Base-by-base conservation (phyloP, 2,113 vertebrate genomes). In the Stigmatopora argus region DNA sequence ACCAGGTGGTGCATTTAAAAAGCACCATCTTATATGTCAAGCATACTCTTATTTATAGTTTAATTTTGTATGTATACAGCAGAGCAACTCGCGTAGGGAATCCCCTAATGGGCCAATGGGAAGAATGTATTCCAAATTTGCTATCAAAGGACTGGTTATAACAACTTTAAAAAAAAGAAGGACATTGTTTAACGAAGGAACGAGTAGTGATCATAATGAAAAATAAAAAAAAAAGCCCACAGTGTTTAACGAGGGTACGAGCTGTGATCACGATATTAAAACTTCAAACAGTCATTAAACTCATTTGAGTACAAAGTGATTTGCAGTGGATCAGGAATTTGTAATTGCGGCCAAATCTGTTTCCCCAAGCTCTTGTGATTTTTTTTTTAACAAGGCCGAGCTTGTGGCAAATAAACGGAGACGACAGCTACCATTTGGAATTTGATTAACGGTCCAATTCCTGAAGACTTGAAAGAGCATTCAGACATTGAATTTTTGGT, bases 341-440 rank as follows among this genome's bases (percentile, higher is more conserved):
- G 52, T 77, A 66, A 38, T 64, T 70, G 71, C 65, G 84, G 80
- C 81, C 81, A 84, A 66, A 60, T 79, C 67, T 70, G 78, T 63
- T 79, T 83, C 79, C 79, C 81, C 73, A 69, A 84, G 72, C 75
- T 70, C 72, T 82, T 82, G 78, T 78, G 62, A 70, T 78, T 85
- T 82, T 67, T 70, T 73, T 31, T 53, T 53, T 4, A 86, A 88
- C 85, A 85, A 83, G 83, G 83, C 83, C 62, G 11, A 74, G 67
- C 75, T 77, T 85, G 79, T 83, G 53, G 23, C 73, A 78, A 62
- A 78, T 78, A 73, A 62, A 56, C 79, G 44, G 79, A 74, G 73
- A 81, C 78, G 74, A 70, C 65, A 74, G 53, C 53, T 56, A 56
- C 53, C 23, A 56, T 31, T 53, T 31, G 23, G 53, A 18, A 53